Evolutionary conservation across 2,888 invertebrate genomes (phyloP), one percentile per base, ranked within the genome.

Genomic region (Caenorhabditis auriculariae): DNA sequence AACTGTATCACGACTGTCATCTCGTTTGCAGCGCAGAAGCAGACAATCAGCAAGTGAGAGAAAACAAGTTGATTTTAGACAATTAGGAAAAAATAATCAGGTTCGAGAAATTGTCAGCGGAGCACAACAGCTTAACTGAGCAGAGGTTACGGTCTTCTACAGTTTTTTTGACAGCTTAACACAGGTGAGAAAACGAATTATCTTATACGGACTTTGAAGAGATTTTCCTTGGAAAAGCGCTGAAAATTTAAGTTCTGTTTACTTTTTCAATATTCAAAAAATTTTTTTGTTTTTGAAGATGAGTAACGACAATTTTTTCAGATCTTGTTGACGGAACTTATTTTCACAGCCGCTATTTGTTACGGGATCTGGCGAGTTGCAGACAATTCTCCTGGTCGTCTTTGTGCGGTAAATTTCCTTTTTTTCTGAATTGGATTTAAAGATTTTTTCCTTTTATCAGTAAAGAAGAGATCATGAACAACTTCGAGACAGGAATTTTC

Each of bases 281-380:
- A 28, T 4, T 46, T 15, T 29, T 46, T 12, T 4, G 27, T 12
- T 15, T 35, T 48, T 54, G 21, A 35, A 29, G 26, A 24, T 27
- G 3, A n/a, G 27, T 44, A 12, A 26, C 24, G n/a, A n/a, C n/a
- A n/a, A n/a, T 28, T 29, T 19, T 38, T 63, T 28, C 49, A 72
- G 69, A 71, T 78, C 15, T 61, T 79, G 1, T 48, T 79, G n/a
- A 79, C 79, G 1, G 79, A 79, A 43, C 60, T 79, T 5, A 74
- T 79, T 19, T 79, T 79, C 62, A 80, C 79, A 3, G 75, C 70
- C 17, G 79, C 79, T 6, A 60, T 79, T 2, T 75, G 74, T 37
- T 79, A 78, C 54, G 79, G 79, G 35, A 75, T 80, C 37, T 79
- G 71, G 70, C 47, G 74, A 37, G 69, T 80, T 28, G 77, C 75